Percentiles rank a stretch among this genome's conserved stretches.
Conservation (phyloP, 2,113 vertebrate species). For the Tursiops truncatus region DNA sequence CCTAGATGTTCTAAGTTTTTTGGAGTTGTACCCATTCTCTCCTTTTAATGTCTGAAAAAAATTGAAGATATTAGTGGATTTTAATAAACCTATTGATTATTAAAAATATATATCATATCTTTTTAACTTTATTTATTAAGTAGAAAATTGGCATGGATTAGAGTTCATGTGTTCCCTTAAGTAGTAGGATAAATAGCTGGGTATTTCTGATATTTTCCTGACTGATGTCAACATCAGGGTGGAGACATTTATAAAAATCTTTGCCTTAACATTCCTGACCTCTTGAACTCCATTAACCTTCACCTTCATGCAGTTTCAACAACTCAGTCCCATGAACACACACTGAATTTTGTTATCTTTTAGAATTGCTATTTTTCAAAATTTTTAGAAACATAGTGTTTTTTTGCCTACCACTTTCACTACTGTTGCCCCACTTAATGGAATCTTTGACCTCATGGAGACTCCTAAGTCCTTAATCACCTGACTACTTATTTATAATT, state of each 20-base stretch:
- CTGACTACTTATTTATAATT: background rate
- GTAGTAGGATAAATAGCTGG: background rate
- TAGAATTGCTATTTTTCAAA: background rate
- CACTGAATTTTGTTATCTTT: background rate
- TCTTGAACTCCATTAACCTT: background rate
- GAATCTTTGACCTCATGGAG: background rate
- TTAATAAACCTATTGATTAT: background rate
- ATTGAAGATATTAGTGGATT: background rate
- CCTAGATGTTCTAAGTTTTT: background rate
- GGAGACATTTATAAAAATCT: background rate
- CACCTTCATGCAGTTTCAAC: background rate
- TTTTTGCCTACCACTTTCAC: background rate
- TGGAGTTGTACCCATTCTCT: background rate
- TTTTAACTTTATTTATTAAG: background rate
- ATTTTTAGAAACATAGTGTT: background rate
- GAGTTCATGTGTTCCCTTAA: background rate
- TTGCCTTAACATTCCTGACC: background rate
- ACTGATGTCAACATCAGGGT: background rate
- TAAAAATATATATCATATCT: background rate
- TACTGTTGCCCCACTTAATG: background rate
- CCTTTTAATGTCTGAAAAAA: constrained; percentile 41
- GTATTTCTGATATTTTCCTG: background rate
- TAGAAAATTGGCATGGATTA: background rate
- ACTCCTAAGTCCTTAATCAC: background rate
- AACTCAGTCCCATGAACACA: background rate